Conservation (phyloP, 2,888 invertebrate genomes). For the Allolobophora icterica region DNA sequence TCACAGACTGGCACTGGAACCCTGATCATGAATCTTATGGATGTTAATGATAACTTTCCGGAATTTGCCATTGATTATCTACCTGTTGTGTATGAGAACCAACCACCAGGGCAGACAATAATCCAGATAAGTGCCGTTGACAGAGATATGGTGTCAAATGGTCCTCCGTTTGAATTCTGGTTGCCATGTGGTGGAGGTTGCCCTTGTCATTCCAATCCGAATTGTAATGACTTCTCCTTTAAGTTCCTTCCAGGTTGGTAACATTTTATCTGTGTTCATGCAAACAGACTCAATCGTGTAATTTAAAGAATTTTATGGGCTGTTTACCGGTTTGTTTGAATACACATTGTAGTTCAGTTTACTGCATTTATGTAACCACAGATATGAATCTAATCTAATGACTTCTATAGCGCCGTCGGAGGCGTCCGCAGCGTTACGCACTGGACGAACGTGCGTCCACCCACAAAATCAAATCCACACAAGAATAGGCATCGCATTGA, state of each 20-base stretch:
- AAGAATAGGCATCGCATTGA: no score
- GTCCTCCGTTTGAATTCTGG: constrained; percentile 77
- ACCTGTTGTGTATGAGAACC: constrained; percentile 51
- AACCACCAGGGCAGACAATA: constrained; percentile 43
- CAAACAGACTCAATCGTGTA: neutral
- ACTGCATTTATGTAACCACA: neutral
- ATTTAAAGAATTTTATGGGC: neutral
- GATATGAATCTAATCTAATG: neutral
- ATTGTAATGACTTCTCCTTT: constrained; percentile 91
- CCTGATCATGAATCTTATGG: constrained; percentile 88
- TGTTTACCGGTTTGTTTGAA: neutral
- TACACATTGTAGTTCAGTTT: neutral
- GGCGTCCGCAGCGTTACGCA: no score
- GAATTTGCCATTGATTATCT: constrained; percentile 75
- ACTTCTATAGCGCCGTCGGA: no score
- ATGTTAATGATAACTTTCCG: constrained; percentile 97
- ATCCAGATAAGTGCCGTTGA: constrained; percentile 56
- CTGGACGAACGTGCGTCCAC: no score
- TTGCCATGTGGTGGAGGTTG: constrained; percentile 68
- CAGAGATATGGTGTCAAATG: constrained; percentile 58
- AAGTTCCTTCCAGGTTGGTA: constrained; percentile 90
- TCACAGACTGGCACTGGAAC: constrained; percentile 80
- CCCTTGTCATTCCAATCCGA: constrained; percentile 90
- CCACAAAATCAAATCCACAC: no score
- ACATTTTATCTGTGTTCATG: neutral